These are phyloP conservation scores for Pogonophryne albipinna DNA, from an alignment of 2,797 vertebrate genomes.

Conservation along the genomic window DNA sequence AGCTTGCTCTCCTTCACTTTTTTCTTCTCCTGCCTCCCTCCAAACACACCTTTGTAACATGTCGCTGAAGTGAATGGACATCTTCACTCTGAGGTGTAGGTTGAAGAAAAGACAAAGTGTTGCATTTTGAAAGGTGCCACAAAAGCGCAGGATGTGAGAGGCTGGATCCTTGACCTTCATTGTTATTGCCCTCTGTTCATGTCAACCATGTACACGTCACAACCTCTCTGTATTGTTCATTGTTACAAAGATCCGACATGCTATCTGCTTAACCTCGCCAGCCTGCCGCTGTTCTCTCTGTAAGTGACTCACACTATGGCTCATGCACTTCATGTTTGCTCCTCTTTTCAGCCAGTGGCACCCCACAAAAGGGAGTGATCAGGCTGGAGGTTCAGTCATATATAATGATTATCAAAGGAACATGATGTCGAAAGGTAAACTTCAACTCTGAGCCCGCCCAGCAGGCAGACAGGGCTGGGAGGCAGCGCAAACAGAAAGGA, in stretches of 20 bases:
- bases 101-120: conserved; percentile 19
- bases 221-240: conserved; percentile 36
- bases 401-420: conserved; percentile 71
- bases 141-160: conserved; percentile 18
- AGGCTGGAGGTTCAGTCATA: conserved; percentile 53
- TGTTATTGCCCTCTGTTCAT: conserved; percentile 29
- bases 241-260: conserved; percentile 37
- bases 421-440: conserved; percentile 77
- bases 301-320: conserved; percentile 51
- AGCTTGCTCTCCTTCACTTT: conserved; percentile 53
- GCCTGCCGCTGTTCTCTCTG: conserved; percentile 14
- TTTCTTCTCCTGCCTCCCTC: conserved; percentile 40
- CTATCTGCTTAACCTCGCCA: conserved; percentile 37
- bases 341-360: conserved; percentile 39
- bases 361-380: conserved; percentile 45
- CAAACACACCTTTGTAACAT: conserved; percentile 56
- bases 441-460: conserved; percentile 53
- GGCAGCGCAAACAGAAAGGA: conserved; percentile 76
- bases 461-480: conserved; percentile 61
- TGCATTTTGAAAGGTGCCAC: conserved; percentile 42
- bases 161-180: conserved; percentile 42
- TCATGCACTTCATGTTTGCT: conserved; percentile 49
- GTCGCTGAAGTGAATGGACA: conserved; percentile 46
- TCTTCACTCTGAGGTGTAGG: conserved; percentile 32
- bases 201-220: conserved; percentile 23